These are phyloP conservation scores for Trisateles emortualis DNA, from an alignment of 2,888 invertebrate genomes.

Conservation along the genomic window DNA sequence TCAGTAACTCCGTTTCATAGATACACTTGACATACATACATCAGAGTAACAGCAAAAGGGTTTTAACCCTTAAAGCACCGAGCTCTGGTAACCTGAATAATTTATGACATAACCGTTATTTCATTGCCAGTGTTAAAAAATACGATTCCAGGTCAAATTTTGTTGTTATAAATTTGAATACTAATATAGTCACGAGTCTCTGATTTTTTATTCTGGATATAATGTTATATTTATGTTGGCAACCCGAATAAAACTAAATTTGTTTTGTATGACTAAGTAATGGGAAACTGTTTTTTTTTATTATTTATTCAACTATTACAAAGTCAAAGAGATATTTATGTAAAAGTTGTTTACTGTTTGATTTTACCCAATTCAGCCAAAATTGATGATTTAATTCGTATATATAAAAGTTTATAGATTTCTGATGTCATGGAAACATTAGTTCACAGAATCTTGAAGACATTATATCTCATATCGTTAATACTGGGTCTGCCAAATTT, in stretches of 20 bases:
- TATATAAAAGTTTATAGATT: no score
- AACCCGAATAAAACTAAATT: conserved; percentile 25
- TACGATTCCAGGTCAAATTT: conserved; percentile 35
- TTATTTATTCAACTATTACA: conserved; percentile 9
- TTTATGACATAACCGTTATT: conserved; percentile 27
- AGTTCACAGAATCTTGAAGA: no score
- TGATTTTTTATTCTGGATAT: conserved; percentile 35
- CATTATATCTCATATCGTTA: no score
- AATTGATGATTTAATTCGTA: not conserved
- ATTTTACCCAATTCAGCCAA: not conserved
- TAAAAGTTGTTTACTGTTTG: not conserved
- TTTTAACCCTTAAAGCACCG: no score
- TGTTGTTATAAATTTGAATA: conserved; percentile 23
- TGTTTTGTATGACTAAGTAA: conserved; percentile 25
- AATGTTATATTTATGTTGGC: conserved; percentile 38
- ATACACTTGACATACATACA: no score
- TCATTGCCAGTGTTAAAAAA: conserved; percentile 16
- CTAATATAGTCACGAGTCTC: conserved; percentile 12
- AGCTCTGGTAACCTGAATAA: no score
- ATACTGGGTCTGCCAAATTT: no score
- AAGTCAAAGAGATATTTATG: conserved; percentile 2
- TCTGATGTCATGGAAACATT: no score
- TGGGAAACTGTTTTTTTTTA: conserved; percentile 14
- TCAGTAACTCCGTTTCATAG: no score
- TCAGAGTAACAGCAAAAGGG: no score